Base-by-base conservation (phyloP, 2,888 invertebrate species). In the Chloromyia formosa region DNA sequence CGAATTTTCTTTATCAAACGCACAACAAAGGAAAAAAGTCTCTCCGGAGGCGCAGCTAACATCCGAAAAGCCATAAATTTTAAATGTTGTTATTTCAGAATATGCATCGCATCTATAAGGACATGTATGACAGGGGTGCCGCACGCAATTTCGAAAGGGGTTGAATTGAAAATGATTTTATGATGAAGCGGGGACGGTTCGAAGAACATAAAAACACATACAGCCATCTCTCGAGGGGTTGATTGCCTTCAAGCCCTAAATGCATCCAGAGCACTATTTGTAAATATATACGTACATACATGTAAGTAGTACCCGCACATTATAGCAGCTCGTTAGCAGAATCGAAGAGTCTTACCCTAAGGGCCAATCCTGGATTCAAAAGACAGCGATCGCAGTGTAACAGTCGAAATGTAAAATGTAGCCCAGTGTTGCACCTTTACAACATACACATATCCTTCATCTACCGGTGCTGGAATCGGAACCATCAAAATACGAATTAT, bases 61-160 rank as follows among this genome's bases (percentile, higher is more conserved):
- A 73, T 75, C 42, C 61, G 66, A 60, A 73, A 62, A 76, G 56
- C 40, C 71, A 76, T 76, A 76, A 76, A 75, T 75, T 75, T 76
- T 73, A 76, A 75, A 73, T 75, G 64, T 68, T 73, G 61, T 74
- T 62, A 74, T 74, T 71, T 40, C 18, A 22, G 45, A 74, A 35
- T 54, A 27, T 69, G 54, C 66, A 62, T 60, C 20, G 45, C 20
- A 35, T 7, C 27, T 7, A 7, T 35, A 35, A 10, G 42, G 9
- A 45, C 56, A 14, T 16, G 4, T 69, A 4, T 23, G 40, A 40
- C 71, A 71, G 22, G 58, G 71, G 71, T 40, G 10, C 71, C n/a
- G 23, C 2, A 42, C 35, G 27, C 4, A 18, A 35, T n/a, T 20
- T 16, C 16, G 10, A 23, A 74, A 69, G 61, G 68, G 68, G 68